These are phyloP conservation scores for Phainopepla nitens DNA, from an alignment of 2,113 vertebrate genomes.

Conservation along the genomic window DNA sequence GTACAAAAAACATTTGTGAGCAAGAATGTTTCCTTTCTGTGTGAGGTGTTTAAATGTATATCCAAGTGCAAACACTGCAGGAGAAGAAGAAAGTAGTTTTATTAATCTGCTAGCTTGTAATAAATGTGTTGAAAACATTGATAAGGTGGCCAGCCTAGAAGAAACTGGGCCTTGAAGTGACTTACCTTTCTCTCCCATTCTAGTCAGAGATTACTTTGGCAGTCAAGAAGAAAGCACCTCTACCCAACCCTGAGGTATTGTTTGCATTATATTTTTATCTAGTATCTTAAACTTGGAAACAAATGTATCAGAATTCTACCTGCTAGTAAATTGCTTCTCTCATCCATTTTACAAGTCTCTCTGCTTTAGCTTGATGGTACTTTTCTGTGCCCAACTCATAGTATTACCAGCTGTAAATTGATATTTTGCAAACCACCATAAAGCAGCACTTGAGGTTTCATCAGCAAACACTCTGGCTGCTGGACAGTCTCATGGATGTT, in stretches of 20 bases:
- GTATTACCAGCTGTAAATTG: background rate
- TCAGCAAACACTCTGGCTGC: background rate
- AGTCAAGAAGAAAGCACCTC: conserved; percentile 55
- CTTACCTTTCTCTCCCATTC: background rate
- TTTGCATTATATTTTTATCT: background rate
- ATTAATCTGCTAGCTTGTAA: background rate
- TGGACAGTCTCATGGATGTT: background rate
- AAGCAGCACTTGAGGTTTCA: background rate
- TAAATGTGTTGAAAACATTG: background rate
- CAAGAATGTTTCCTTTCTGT: background rate
- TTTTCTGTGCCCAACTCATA: background rate
- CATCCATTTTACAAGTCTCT: background rate
- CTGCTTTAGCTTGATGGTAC: background rate
- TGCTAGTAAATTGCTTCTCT: background rate
- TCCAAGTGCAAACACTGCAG: background rate
- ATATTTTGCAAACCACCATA: background rate
- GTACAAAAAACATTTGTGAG: background rate
- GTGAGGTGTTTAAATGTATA: background rate
- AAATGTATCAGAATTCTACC: background rate
- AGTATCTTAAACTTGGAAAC: background rate
- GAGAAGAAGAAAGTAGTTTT: background rate
- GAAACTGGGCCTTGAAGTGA: background rate
- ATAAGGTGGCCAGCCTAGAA: background rate
- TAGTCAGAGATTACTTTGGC: conserved; percentile 65
- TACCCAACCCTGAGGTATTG: conserved; percentile 64